phyloP scores from a whole-genome alignment of 2,888 invertebrate species.

The Neelides folsomi region DNA sequence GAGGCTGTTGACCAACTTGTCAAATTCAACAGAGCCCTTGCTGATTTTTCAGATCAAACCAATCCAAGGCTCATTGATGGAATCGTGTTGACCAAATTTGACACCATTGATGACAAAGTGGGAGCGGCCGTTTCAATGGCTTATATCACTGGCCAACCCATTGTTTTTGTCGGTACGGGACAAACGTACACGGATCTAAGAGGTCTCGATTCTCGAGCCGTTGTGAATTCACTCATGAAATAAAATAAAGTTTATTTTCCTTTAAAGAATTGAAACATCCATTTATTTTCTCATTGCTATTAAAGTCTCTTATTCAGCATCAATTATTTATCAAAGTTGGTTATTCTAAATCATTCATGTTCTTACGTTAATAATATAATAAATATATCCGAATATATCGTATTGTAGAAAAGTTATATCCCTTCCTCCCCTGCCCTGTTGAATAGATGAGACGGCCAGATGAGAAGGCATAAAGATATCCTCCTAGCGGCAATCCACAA shows the following conservation, averaged over 20 bases:
- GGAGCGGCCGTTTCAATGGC: slow-evolving; percentile 99
- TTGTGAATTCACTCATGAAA: slow-evolving; percentile 91
- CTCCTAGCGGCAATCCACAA: too few relatives aligned
- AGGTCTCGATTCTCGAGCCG: slow-evolving; percentile 88
- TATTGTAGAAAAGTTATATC: too few relatives aligned
- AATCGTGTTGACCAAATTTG: slow-evolving; percentile 97
- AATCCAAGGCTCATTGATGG: slow-evolving; percentile 93
- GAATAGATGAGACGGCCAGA: too few relatives aligned
- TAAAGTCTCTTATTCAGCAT: too few relatives aligned
- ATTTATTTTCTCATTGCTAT: too few relatives aligned
- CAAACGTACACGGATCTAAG: slow-evolving; percentile 98
- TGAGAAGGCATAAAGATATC: too few relatives aligned
- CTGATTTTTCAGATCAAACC: slow-evolving; percentile 67
- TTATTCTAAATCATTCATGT: too few relatives aligned
- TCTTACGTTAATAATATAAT: too few relatives aligned
- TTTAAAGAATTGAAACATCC: not conserved
- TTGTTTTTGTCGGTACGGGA: slow-evolving; percentile 96
- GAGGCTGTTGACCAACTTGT: slow-evolving; percentile 98
- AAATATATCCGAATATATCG: too few relatives aligned
- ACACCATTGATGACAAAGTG: slow-evolving; percentile 98
- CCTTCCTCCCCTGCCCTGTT: too few relatives aligned
- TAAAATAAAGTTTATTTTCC: slow-evolving; percentile 38
- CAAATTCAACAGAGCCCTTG: slow-evolving; percentile 96
- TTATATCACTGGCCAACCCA: slow-evolving; percentile 98
- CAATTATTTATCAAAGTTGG: too few relatives aligned